phyloP scores from a whole-genome alignment of 2,113 vertebrate species.

The Corythaixoides concolor region DNA sequence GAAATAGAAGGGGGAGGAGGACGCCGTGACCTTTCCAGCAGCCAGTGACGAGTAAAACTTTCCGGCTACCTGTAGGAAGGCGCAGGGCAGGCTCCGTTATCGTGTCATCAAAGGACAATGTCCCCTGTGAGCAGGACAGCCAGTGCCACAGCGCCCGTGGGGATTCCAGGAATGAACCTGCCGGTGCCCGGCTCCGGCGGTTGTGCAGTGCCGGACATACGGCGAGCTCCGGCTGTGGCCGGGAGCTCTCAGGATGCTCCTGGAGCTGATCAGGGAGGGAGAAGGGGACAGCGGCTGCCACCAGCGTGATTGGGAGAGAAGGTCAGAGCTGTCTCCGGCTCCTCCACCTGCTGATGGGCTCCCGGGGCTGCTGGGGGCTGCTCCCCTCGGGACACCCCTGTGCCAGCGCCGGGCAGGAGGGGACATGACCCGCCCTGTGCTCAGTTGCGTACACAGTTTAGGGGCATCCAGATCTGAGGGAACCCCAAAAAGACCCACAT shows the following conservation, averaged over 20 bases:
- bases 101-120: background rate
- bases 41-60: conserved; percentile 28
- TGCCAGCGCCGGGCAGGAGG: background rate
- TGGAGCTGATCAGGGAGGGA: background rate
- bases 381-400: background rate
- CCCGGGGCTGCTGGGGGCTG: background rate
- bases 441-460: fast-evolving
- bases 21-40: conserved; percentile 58
- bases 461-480: fast-evolving
- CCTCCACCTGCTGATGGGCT: background rate
- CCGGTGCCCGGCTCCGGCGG: fast-evolving
- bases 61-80: conserved; percentile 32
- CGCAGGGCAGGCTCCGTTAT: background rate
- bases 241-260: background rate
- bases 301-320: background rate
- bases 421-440: background rate
- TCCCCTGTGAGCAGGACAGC: background rate
- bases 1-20: conserved; percentile 42
- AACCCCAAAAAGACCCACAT: background rate
- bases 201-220: fast-evolving
- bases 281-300: background rate
- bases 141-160: background rate
- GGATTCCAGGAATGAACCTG: background rate
- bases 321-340: background rate
- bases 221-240: fast-evolving